A percentile compares a stretch with the other conserved stretches of the same genome.
Evolutionary conservation across 2,797 vertebrate species (phyloP).

Genomic region (Onychomys arenicola): DNA sequence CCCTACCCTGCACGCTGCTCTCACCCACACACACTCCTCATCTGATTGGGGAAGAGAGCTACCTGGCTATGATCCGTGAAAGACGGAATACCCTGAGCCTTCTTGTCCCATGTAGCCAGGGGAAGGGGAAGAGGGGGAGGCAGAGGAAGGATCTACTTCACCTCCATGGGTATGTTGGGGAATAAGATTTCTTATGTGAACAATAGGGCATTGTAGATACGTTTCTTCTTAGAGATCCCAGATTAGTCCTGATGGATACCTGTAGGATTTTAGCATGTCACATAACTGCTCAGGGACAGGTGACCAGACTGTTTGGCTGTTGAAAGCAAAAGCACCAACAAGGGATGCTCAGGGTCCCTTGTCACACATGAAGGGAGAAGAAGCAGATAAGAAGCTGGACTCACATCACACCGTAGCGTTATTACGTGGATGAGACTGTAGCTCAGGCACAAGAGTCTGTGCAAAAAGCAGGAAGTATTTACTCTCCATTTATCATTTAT

Average conservation of each 20-base stretch:
- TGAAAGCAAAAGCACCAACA: neutral
- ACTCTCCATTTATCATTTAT: neutral
- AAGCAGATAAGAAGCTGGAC: neutral
- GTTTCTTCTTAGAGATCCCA: constrained; percentile 60
- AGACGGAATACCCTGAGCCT: neutral
- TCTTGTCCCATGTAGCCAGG: constrained; percentile 3
- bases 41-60: neutral
- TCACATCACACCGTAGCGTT: neutral
- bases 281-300: constrained; percentile 51
- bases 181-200: constrained; percentile 67
- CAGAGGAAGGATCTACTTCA: neutral
- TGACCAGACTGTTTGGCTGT: constrained; percentile 26
- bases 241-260: constrained; percentile 65
- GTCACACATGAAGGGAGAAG: neutral
- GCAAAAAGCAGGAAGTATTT: neutral
- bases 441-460: neutral
- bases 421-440: neutral
- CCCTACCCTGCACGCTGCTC: neutral
- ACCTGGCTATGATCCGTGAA: neutral
- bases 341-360: neutral
- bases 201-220: constrained; percentile 26
- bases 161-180: constrained; percentile 18
- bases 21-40: neutral
- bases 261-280: constrained; percentile 42
- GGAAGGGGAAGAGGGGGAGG: neutral